Percentiles rank a stretch among this genome's conserved stretches.
phyloP scores from a whole-genome alignment of 2,797 vertebrate species.

The Hemibagrus guttatus region DNA sequence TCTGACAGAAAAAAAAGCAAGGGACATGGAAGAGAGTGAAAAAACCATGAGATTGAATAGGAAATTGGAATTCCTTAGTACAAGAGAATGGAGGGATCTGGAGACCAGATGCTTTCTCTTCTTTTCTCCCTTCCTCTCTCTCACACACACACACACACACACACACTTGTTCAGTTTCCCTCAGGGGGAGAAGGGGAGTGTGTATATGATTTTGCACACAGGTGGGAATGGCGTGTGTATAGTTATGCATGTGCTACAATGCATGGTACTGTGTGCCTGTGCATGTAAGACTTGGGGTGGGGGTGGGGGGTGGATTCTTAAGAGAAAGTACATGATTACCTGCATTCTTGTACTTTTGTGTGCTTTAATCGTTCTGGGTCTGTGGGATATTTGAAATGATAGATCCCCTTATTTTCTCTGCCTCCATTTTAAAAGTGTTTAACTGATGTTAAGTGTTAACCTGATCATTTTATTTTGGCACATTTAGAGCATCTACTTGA shows the following conservation, averaged over 20 bases:
- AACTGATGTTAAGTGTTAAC: too few species aligned
- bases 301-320: background rate
- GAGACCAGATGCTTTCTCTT: conserved; percentile 74
- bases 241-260: background rate
- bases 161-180: background rate
- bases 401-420: background rate
- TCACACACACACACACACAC: background rate
- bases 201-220: conserved; percentile 19
- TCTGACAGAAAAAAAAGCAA: conserved; percentile 63
- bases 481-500: background rate
- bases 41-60: conserved; percentile 59
- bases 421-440: background rate
- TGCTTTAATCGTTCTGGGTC: background rate
- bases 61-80: conserved; percentile 69
- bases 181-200: conserved; percentile 15
- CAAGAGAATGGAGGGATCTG: conserved; percentile 72
- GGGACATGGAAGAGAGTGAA: conserved; percentile 44
- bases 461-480: background rate
- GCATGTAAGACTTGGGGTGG: background rate
- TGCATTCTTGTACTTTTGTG: background rate
- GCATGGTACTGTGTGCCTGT: conserved; percentile 1
- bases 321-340: background rate
- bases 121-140: background rate
- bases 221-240: conserved; percentile 25
- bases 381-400: background rate